Evolutionary conservation across 1,140 invertebrate genomes (phyloP), one percentile per base, ranked within the genome.

Genomic region (Drosophila baimaii): DNA sequence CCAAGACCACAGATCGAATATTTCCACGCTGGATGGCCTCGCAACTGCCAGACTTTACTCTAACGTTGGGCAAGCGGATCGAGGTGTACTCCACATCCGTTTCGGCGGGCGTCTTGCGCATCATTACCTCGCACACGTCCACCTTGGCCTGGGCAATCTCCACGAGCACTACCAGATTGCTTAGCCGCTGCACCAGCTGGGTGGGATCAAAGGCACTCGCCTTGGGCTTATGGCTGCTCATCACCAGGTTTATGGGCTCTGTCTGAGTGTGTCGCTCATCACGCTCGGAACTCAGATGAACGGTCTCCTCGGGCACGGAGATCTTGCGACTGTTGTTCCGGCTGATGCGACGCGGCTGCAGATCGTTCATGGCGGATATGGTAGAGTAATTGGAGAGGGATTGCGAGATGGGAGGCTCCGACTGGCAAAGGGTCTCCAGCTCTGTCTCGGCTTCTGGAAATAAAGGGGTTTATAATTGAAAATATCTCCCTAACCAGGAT

Each of bases 201-300:
- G 29, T n/a, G 1, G 74, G 8, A 31, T 82, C 66, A 17, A 74
- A 17, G 13, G 6, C 12, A 17, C 35, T 13, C 10, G 12, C 15
- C 1, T 33, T 19, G 6, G 37, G 13, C 21, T 69, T 59, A 13
- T n/a, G 13, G 17, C 3, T 63, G 19, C 23, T 43, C 0, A 23
- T 8, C 19, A 31, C 25, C 2, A 21, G 13, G n/a, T 47, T 75
- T 0, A 57, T 10, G 19, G 54, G 69, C n/a, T 85, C 80, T 2
- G 47, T 6, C 15, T 83, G 68, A 2, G 83, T 51, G 1, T 74
- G 76, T 46, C 77, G 81, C 39, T 91, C 89, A 43, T 92, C 91
- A 1, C 85, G 81, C 31, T 92, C 91, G 0, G 91, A 91, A 13
- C 91, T 92, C 0, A 76, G 66, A 33, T 92, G 91, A 21, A 92